Evolutionary conservation across 1,140 invertebrate genomes (phyloP).

Genomic region (Zaprionus tsacasi): DNA sequence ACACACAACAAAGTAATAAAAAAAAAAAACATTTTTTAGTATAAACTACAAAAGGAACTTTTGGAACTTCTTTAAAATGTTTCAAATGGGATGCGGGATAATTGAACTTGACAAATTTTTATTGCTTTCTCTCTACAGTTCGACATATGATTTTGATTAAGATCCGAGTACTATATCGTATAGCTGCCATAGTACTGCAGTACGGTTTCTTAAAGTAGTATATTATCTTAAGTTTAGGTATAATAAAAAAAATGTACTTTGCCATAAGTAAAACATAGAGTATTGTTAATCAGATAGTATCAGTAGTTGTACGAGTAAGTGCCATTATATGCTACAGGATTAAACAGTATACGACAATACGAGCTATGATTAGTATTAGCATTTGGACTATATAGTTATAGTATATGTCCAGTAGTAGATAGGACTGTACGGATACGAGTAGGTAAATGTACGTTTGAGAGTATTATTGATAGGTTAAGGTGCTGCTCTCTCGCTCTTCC

Average conservation of each 20-base stretch:
- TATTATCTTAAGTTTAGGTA: not conserved
- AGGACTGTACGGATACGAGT: conserved; percentile 16
- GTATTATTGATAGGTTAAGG: not conserved
- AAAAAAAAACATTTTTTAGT: conserved; percentile 9
- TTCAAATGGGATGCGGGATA: not conserved
- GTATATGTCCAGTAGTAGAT: conserved; percentile 12
- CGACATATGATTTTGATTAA: conserved; percentile 2
- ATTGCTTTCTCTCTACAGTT: conserved; percentile 5
- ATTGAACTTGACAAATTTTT: not conserved
- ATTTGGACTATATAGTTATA: conserved; percentile 17
- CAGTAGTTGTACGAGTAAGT: conserved; percentile 34
- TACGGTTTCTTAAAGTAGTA: not conserved
- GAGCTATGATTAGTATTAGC: conserved; percentile 42
- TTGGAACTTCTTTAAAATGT: not conserved
- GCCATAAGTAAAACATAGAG: conserved; percentile 17
- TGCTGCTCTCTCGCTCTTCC: not conserved
- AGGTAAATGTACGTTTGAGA: conserved; percentile 5
- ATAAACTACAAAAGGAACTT: not conserved
- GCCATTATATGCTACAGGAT: conserved; percentile 41
- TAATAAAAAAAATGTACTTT: conserved; percentile 17
- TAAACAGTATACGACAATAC: conserved; percentile 33
- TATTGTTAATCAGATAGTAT: conserved; percentile 18
- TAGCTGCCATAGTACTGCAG: not conserved
- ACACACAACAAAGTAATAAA: conserved; percentile 3
- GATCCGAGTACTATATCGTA: not conserved